Evolutionary conservation across 2,888 invertebrate species (phyloP), one percentile per base, ranked within the genome.

Genomic region (Boloria selene): DNA sequence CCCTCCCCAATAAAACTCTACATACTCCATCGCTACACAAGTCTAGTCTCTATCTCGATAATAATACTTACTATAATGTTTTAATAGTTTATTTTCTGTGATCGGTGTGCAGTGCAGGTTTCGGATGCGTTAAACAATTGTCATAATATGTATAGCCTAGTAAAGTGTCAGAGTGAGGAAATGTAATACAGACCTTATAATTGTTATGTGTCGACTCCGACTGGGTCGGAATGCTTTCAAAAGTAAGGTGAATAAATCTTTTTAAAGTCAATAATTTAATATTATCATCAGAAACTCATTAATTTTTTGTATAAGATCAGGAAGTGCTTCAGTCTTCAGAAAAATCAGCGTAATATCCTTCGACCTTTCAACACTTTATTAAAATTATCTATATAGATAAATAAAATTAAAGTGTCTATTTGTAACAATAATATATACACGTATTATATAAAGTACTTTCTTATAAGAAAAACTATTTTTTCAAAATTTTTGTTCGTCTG

Each of bases 131-230:
- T 50, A 18, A 59, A 49, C 59, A 59, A 59, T 59, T 59, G 59
- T 59, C 49, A 59, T 45, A 56, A 45, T 56, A 56, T 56, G 45
- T 56, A 56, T 38, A 18, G 49, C 55, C 45, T 64, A 60, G 64
- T 67, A 67, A 61, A 67, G 26, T 26, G 60, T 64, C 64, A 47
- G 60, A 45, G 55, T 51, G 59, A 47, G 64, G 54, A 50, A 59
- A 55, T 64, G 64, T 64, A 44, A 60, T 52, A 42, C 50, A 26
- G 44, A 64, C 51, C 26, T 61, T 64, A 47, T 67, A 67, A 67
- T 67, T 55, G 59, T 65, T 55, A n/a, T n/a, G 31, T 6, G 49
- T 31, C 14, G 16, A 16, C 49, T 31, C 13, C 31, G 31, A 26
- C 49, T 14, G 49, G 4, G 18, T 38, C 17, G 50, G 50, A 18